Base-by-base conservation (phyloP, 2,888 invertebrate genomes). In the Nomada hirtipes region DNA sequence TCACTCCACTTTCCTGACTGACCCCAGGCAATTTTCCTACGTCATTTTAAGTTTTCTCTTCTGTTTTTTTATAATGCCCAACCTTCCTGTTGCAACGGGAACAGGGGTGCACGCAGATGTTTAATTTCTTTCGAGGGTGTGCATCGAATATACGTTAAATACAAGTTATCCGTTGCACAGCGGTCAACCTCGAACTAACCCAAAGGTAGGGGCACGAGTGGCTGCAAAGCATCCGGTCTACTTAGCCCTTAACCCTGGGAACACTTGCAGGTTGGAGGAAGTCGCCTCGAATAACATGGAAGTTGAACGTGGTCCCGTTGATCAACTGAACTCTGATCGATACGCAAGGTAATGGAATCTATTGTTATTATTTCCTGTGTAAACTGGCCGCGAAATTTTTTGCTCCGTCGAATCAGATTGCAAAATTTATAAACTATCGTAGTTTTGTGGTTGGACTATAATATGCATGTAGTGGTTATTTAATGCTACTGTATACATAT, bases 171-270 rank as follows among this genome's bases (percentile, higher is more conserved):
- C 78, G 20, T 59, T 60, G 79, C 76, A 44, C 64, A 63, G 67
- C 67, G 81, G 76, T 80, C 81, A 78, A 82, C 76, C 83, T 84
- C 82, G 63, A 83, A 68, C 84, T 73, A 79, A 77, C 72, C 65
- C 61, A 42, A 15, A 20, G 70, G 13, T 63, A 4, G n/a, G 55
- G 55, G 52, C 55, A 50, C 23, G 59, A 57, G 64, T 69, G 20
- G 57, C 55, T 72, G 42, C 73, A 47, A 76, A 60, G 52, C 65
- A 64, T 59, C 26, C 63, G 55, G 65, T 77, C 68, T 70, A 53
- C 69, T 68, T 71, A 61, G 36, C 71, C 71, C 63, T 63, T 77
- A 57, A 69, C 67, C 61, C 70, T 73, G 65, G 26, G 44, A 42
- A 64, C 55, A 71, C 61, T 63, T 52, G 71, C 26, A 9, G 55